Evolutionary conservation across 1,140 invertebrate species (phyloP).

Genomic region (Pollicipes pollicipes): DNA sequence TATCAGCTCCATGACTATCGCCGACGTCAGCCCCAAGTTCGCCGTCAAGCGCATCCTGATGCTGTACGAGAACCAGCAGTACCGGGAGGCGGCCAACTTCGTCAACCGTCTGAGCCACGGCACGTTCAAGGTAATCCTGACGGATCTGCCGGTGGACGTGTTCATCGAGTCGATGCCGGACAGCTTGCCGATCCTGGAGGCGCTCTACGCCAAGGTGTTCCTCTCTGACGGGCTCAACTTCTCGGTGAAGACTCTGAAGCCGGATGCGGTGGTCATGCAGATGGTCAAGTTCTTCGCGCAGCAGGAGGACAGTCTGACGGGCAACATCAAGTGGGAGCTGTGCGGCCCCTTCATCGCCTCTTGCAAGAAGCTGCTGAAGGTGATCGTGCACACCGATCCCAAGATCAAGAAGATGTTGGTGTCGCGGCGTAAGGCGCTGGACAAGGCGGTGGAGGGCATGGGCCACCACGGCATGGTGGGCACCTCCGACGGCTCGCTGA

Average conservation of each 20-base stretch:
- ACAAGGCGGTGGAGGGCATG: conserved; percentile 60
- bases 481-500: conserved; percentile 36
- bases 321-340: conserved; percentile 29
- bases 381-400: conserved; percentile 37
- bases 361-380: conserved; percentile 37
- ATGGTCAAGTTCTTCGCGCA: conserved; percentile 57
- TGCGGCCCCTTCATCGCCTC: conserved; percentile 32
- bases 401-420: conserved; percentile 38
- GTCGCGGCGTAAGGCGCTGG: conserved; percentile 46
- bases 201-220: conserved; percentile 53
- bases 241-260: conserved; percentile 34
- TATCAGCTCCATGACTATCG: conserved; percentile 33
- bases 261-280: conserved; percentile 57
- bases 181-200: conserved; percentile 64
- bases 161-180: conserved; percentile 71
- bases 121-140: conserved; percentile 45
- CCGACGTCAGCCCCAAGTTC: conserved; percentile 49
- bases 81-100: conserved; percentile 55
- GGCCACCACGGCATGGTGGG: conserved; percentile 69
- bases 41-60: conserved; percentile 48
- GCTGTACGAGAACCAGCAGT: conserved; percentile 56
- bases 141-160: conserved; percentile 64
- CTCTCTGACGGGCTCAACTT: conserved; percentile 24
- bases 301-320: conserved; percentile 29
- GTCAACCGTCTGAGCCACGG: conserved; percentile 50